Evolutionary conservation across 2,113 vertebrate species (phyloP).

Genomic region (Brienomyrus brachyistius): DNA sequence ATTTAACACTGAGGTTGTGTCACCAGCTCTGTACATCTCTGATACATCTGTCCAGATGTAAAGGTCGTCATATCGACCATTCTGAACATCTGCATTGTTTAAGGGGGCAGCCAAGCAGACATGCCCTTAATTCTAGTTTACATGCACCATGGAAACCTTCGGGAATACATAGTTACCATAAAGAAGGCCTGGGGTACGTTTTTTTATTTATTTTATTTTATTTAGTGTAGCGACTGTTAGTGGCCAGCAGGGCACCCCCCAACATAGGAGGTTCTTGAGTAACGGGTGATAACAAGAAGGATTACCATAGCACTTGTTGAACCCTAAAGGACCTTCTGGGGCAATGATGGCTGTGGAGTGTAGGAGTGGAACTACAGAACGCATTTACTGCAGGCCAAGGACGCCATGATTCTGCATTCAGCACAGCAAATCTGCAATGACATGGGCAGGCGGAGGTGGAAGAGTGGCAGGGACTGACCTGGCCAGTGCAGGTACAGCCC

Average conservation of each 20-base stretch:
- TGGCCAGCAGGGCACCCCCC: neutral
- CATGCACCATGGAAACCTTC: neutral
- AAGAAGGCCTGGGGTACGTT: neutral
- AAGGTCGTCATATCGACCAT: neutral
- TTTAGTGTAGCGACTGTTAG: neutral
- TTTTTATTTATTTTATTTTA: too few relatives aligned
- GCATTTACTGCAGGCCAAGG: neutral
- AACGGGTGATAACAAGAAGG: neutral
- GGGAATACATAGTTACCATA: neutral
- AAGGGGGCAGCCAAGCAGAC: neutral
- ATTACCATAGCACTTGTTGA: neutral
- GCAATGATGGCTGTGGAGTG: neutral
- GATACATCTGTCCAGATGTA: neutral
- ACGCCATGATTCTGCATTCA: neutral
- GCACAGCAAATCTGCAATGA: neutral
- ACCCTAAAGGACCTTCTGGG: neutral
- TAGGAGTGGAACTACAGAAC: neutral
- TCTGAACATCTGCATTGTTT: neutral
- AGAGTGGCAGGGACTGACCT: conserved; percentile 36
- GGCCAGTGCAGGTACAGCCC: conserved; percentile 47
- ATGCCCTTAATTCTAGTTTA: neutral
- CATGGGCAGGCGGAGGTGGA: neutral
- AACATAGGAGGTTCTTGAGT: neutral
- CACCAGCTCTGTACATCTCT: neutral
- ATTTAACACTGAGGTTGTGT: neutral